Percentiles rank a stretch among this genome's conserved stretches.
phyloP scores from a whole-genome alignment of 2,797 vertebrate genomes.

The Streptopelia turtur region DNA sequence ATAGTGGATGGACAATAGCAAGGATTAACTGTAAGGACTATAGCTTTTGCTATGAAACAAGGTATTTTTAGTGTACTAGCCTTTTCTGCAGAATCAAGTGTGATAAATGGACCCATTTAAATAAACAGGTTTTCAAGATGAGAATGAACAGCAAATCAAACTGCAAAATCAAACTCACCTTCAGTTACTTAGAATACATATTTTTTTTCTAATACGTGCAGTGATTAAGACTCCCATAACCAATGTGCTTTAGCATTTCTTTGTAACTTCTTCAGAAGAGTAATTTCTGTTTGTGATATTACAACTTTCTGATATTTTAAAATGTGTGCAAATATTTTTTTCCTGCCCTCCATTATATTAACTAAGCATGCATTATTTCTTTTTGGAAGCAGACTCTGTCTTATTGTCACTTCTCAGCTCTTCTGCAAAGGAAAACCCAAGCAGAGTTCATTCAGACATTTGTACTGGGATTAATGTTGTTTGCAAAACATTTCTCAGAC shows the following conservation, averaged over 20 bases:
- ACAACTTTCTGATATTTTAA: not conserved
- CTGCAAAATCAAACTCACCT: not conserved
- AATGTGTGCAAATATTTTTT: not conserved
- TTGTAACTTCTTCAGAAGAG: not conserved
- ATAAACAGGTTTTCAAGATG: not conserved
- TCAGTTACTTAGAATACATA: not conserved
- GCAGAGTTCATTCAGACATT: not conserved
- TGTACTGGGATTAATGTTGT: not conserved
- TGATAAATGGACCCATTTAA: not conserved
- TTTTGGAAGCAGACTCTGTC: not conserved
- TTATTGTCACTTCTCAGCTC: not conserved
- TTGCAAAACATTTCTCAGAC: not conserved
- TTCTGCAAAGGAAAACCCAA: not conserved
- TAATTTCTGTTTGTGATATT: not conserved
- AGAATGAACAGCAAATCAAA: not conserved
- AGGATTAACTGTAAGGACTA: not conserved
- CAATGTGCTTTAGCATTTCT: not conserved
- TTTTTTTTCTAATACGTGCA: not conserved
- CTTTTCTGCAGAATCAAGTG: not conserved
- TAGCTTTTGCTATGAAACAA: not conserved
- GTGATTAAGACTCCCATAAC: not conserved
- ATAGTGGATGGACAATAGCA: not conserved
- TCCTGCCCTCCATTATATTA: not conserved
- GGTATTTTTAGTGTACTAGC: accelerated
- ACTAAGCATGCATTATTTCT: not conserved